Conservation (phyloP, 1,140 invertebrate species). For the Zelostemma sp. region DNA sequence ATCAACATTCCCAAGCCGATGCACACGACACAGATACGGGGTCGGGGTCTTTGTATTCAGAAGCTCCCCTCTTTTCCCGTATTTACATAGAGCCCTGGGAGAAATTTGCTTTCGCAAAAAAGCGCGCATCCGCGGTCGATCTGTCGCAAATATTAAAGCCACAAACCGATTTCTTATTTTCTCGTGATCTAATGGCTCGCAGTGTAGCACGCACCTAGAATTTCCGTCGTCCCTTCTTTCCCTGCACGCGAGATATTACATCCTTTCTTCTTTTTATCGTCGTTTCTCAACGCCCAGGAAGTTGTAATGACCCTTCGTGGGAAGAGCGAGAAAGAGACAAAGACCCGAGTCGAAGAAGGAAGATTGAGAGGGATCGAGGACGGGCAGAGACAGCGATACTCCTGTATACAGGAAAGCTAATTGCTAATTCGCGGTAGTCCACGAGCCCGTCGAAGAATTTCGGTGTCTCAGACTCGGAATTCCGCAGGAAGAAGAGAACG, state of each 20-base stretch:
- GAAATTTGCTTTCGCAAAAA: conserved; percentile 7
- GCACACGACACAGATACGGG: conserved; percentile 27
- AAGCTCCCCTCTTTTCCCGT: conserved; percentile 3
- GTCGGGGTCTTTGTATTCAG: conserved; percentile 20
- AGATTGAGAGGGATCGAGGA: conserved; percentile 28
- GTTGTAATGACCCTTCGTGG: conserved; percentile 63
- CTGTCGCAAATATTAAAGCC: conserved; percentile 4
- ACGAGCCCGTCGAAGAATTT: conserved; percentile 17
- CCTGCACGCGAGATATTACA: conserved; percentile 38
- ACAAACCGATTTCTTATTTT: conserved; percentile 13
- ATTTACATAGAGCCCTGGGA: conserved; percentile 3
- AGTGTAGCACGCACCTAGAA: conserved; percentile 8
- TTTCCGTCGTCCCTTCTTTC: conserved; percentile 19
- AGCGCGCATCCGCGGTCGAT: background rate
- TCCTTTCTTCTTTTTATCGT: conserved; percentile 37
- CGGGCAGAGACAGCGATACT: conserved; percentile 11
- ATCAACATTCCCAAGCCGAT: conserved; percentile 16
- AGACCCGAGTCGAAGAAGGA: conserved; percentile 27
- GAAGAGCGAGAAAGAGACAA: conserved; percentile 47
- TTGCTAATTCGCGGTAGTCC: conserved; percentile 28
- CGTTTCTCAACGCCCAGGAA: conserved; percentile 53
- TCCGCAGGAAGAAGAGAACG: background rate
- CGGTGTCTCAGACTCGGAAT: conserved; percentile 8
- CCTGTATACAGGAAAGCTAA: conserved; percentile 23
- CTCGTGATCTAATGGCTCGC: conserved; percentile 11